Evolutionary conservation across 2,797 vertebrate genomes (phyloP), one percentile per base, ranked within the genome.

Genomic region (Hipposideros larvatus): DNA sequence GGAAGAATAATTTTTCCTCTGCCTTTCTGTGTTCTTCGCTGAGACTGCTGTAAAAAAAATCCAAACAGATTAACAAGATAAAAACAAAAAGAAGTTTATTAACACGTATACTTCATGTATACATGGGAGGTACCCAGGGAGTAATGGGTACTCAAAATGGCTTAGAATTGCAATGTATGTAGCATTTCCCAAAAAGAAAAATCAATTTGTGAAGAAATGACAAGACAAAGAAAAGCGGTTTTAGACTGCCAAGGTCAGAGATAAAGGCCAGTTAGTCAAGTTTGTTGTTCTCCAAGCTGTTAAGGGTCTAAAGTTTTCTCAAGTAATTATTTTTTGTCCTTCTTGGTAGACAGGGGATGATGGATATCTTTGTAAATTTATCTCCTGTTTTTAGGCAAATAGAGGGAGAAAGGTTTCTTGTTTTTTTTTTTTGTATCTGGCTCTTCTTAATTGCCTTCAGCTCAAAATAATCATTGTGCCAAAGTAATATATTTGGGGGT

Each of bases 41-140:
- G 43, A 79, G 19, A 63, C 3, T 9, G 71, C 26, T 79, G 43
- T 51, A 71, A 61, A 28, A 61, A 26, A 61, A 61, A 61, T 41
- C 59, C 87, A 93, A 37, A 59, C 8, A 92, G 34, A 93, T 87
- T 79, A 71, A 46, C 19, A 93, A 93, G 14, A 71, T 15, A 53
- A 87, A 87, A 79, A 77, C 41, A 83, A 83, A 22, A 7, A 79
- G 4, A 84, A 66, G 7, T 79, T 43, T 61, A 71, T 87, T 87
- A 63, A 78, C 53, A 71, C 21, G 18, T 61, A 70, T 37, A 61
- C 8, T 21, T 86, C 51, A 59, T 41, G 26, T 34, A 78, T 61
- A 78, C 7, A 41, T 51, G 55, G 24, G 43, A 61, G 73, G 70
- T 14, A 79, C 4, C 6, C 51, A 70, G 63, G 10, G 24, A 78